Percentiles rank a stretch among this genome's conserved stretches.
Evolutionary conservation across 2,888 invertebrate genomes (phyloP).

Genomic region (Spisula subtruncata): DNA sequence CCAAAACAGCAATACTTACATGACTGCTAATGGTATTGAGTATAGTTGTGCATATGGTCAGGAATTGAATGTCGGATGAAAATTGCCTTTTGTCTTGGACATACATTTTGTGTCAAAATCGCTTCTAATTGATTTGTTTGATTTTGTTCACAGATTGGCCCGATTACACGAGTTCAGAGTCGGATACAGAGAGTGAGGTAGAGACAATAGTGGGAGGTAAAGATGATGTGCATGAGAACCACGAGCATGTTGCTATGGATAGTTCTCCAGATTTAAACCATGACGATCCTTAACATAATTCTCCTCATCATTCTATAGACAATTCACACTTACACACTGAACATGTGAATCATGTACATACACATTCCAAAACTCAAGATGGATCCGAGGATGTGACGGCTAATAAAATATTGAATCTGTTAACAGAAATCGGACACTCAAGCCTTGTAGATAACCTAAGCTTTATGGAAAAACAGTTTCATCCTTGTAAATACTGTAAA

Average conservation of each 20-base stretch:
- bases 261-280: conserved; percentile 51
- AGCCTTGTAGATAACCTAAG: conserved; percentile 80
- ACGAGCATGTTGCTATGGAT: conserved; percentile 41
- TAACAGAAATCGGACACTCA: conserved; percentile 92
- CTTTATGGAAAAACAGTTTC: conserved; percentile 82
- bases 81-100: neutral
- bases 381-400: conserved; percentile 89
- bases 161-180: conserved; percentile 85
- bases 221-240: conserved; percentile 60
- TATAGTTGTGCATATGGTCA: too few species aligned
- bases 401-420: conserved; percentile 92
- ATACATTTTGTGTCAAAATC: neutral
- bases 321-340: conserved; percentile 34
- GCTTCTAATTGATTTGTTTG: neutral
- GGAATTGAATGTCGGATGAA: too few species aligned
- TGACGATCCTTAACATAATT: conserved; percentile 22
- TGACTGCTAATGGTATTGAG: too few species aligned
- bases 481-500: conserved; percentile 85
- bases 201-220: conserved; percentile 84
- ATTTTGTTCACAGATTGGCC: conserved; percentile 86
- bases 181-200: conserved; percentile 86
- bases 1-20: too few species aligned
- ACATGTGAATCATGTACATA: conserved; percentile 41
- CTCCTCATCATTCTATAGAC: conserved; percentile 6
- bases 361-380: conserved; percentile 56